Evolutionary conservation across 2,888 invertebrate genomes (phyloP).

Genomic region (Lasioglossum oenotherae): DNA sequence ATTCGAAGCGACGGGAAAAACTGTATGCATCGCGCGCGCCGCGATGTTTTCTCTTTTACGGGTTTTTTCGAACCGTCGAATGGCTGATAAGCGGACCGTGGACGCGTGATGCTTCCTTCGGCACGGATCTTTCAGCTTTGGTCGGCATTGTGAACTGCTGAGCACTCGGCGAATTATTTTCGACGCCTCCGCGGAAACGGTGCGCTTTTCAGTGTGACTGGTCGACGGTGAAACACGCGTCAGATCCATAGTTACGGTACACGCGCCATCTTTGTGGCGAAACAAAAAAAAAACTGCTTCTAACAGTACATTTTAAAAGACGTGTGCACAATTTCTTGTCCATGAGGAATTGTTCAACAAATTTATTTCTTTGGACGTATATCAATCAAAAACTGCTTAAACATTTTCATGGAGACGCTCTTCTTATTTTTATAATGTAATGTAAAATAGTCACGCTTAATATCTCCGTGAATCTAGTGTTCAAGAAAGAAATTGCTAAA

Average conservation of each 20-base stretch:
- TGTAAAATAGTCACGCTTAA: no score
- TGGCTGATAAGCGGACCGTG: background rate
- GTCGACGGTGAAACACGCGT: conserved; percentile 9
- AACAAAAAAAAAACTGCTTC: background rate
- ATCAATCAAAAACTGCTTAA: no score
- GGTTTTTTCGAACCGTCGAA: background rate
- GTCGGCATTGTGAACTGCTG: background rate
- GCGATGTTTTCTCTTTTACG: background rate
- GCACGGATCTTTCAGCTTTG: background rate
- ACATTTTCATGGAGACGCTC: no score
- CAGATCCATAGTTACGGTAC: background rate
- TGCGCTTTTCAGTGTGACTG: conserved; percentile 16
- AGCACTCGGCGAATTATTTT: conserved; percentile 32
- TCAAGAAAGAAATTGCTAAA: background rate
- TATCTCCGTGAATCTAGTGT: no score
- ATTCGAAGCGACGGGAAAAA: background rate
- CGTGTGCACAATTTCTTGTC: no score
- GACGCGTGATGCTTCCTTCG: background rate
- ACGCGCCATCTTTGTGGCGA: background rate
- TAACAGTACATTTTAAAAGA: no score
- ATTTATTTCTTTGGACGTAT: no score
- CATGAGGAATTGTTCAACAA: no score
- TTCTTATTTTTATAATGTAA: no score
- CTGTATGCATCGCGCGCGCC: background rate
- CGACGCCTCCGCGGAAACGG: background rate